These are phyloP conservation scores for Hafferia zeledoni DNA, from an alignment of 2,797 vertebrate species.

Conservation along the genomic window DNA sequence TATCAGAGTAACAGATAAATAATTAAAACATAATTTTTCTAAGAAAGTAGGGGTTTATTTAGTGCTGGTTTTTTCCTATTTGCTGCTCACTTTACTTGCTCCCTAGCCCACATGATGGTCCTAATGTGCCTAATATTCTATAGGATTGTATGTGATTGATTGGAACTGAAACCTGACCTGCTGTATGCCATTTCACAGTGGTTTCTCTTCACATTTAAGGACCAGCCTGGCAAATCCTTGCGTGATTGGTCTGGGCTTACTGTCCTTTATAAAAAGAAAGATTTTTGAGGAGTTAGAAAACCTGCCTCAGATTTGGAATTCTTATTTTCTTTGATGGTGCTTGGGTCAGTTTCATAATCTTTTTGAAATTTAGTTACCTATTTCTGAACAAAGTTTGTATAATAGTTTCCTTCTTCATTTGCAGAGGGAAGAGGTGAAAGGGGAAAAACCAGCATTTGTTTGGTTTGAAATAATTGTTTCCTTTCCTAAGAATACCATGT, in stretches of 20 bases:
- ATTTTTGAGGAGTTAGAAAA: neutral
- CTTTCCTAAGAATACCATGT: neutral
- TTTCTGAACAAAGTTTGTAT: neutral
- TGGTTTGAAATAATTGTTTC: neutral
- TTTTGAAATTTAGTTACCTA: neutral
- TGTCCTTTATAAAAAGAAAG: neutral
- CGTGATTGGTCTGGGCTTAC: fast-evolving
- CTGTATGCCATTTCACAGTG: neutral
- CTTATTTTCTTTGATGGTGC: neutral
- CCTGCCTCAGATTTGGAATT: neutral
- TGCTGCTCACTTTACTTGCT: neutral
- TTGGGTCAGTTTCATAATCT: neutral
- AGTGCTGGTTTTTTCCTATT: neutral
- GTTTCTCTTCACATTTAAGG: neutral
- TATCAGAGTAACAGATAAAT: neutral
- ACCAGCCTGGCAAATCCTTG: neutral
- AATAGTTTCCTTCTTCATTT: neutral
- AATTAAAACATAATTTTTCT: neutral
- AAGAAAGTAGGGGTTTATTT: neutral
- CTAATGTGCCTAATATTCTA: neutral
- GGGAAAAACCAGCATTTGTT: fast-evolving
- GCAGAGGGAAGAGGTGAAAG: fast-evolving
- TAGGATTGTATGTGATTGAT: neutral
- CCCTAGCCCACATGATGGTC: neutral
- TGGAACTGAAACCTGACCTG: neutral